Percentiles rank a stretch among this genome's conserved stretches.
Conservation (phyloP, 1,140 invertebrate species). For the Phortica variegata region DNA sequence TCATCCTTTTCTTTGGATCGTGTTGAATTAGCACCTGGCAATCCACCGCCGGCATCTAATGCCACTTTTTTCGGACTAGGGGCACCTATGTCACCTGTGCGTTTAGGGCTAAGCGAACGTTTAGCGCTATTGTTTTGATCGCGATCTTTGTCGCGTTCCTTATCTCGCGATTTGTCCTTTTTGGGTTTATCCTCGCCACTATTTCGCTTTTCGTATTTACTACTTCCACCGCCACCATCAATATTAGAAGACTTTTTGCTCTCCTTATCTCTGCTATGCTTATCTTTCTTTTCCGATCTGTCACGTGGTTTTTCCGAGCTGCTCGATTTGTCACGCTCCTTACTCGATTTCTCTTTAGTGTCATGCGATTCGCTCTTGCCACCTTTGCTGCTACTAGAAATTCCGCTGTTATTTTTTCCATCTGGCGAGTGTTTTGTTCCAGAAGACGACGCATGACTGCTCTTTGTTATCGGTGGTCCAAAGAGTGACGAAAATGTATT, state of each 20-base stretch:
- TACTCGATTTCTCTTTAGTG: slow-evolving; percentile 39
- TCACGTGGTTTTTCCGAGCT: slow-evolving; percentile 47
- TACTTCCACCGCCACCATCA: slow-evolving; percentile 59
- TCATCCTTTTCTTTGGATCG: slow-evolving; percentile 53
- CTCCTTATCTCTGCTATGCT: slow-evolving; percentile 64
- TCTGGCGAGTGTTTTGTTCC: slow-evolving; percentile 59
- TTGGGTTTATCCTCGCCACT: slow-evolving; percentile 70
- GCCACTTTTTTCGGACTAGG: slow-evolving; percentile 29
- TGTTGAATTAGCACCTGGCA: slow-evolving; percentile 10
- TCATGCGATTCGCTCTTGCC: slow-evolving; percentile 20
- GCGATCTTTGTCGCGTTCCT: slow-evolving; percentile 64
- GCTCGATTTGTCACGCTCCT: slow-evolving; percentile 46
- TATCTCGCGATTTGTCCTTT: slow-evolving; percentile 62
- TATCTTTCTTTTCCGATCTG: slow-evolving; percentile 66
- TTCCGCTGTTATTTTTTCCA: slow-evolving; percentile 40
- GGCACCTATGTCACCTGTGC: slow-evolving; percentile 30
- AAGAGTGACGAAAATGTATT: slow-evolving; percentile 76
- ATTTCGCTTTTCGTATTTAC: slow-evolving; percentile 62
- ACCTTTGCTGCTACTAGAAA: slow-evolving; percentile 6
- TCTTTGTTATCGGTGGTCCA: slow-evolving; percentile 75
- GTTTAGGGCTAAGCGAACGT: slow-evolving; percentile 62
- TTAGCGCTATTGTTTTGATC: slow-evolving; percentile 63
- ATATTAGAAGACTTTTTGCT: slow-evolving; percentile 57
- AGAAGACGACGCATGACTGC: slow-evolving; percentile 49
- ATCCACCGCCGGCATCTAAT: slow-evolving; percentile 3